Base-by-base conservation (phyloP, 2,888 invertebrate species). In the Cantharis rustica region DNA sequence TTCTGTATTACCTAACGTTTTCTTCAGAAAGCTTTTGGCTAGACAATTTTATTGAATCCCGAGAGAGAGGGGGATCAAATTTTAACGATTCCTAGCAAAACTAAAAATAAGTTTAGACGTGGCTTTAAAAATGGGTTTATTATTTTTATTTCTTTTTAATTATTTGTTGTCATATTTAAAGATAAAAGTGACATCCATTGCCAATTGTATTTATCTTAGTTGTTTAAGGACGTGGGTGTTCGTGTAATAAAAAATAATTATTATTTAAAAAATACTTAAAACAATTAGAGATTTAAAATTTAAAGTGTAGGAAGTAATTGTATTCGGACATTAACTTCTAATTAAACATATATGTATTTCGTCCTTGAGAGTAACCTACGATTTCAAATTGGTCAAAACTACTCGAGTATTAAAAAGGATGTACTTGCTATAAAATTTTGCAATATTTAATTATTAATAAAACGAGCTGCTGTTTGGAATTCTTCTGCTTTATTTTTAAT, bases 301-400 rank as follows among this genome's bases (percentile, higher is more conserved):
- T 47, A 47, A 47, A 47, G 47, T 13, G 71, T 71, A 63, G 71
- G 71, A 71, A 10, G 63, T 26, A 71, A 71, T 71, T 71, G 71
- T 71, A 63, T 71, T 27, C 63, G 71, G 71, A 71, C 47, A 71
- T 71, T 23, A 71, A 63, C 62, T 71, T 62, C 23, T 16, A 64
- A 63, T 71, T 16, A 71, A 61, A 27, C 64, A 11, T n/a, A 71
- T 16, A 11, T n/a, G 63, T 16, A 64, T 66, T 66, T 17, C 11
- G 64, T 66, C 72, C 72, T 72, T 72, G 72, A 23, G 16, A 26
- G 1, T 66, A n/a, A 66, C 72, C 72, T 72, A 72, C 72, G 66
- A 47, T 72, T 72, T 72, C 16, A 27, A 31, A 47, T 47, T 47
- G 47, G 7, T 47, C n/a, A n/a, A 47, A 47, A 31, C 31, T 31